Percentiles rank a stretch among this genome's conserved stretches.
phyloP scores from a whole-genome alignment of 2,797 vertebrate genomes.

The Capromys pilorides region DNA sequence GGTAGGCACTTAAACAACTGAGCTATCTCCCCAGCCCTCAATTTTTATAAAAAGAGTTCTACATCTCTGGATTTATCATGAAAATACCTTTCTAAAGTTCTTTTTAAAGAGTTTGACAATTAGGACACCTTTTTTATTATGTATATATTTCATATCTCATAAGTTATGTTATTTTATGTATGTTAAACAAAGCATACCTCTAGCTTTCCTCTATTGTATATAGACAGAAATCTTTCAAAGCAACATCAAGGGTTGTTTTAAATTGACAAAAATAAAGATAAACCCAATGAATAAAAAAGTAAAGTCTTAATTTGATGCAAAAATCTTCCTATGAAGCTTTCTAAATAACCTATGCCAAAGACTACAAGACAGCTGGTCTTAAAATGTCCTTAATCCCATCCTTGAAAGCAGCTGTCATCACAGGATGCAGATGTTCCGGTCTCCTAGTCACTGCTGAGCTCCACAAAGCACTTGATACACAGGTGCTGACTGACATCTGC shows the following conservation, averaged over 20 bases:
- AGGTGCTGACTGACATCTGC: neutral
- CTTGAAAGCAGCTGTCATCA: neutral
- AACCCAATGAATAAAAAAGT: neutral
- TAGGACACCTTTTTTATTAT: neutral
- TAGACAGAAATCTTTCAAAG: constrained; percentile 42
- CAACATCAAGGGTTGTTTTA: neutral
- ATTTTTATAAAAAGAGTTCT: neutral
- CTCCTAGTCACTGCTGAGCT: neutral
- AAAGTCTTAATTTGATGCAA: neutral
- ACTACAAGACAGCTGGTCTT: neutral
- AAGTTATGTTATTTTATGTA: constrained; percentile 29
- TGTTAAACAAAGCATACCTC: neutral
- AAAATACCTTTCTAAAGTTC: neutral
- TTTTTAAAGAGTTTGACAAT: neutral
- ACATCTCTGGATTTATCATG: neutral
- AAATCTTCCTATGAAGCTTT: constrained; percentile 5
- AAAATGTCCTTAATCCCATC: neutral
- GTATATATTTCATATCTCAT: neutral
- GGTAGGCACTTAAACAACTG: too few relatives aligned
- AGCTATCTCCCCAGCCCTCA: too few relatives aligned
- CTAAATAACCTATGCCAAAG: constrained; percentile 6
- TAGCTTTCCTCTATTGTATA: neutral
- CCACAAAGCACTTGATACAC: neutral
- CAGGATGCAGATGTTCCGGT: neutral
- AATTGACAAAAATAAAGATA: constrained; percentile 4